Conservation (phyloP, 2,113 vertebrate genomes). For the Canis aureus region DNA sequence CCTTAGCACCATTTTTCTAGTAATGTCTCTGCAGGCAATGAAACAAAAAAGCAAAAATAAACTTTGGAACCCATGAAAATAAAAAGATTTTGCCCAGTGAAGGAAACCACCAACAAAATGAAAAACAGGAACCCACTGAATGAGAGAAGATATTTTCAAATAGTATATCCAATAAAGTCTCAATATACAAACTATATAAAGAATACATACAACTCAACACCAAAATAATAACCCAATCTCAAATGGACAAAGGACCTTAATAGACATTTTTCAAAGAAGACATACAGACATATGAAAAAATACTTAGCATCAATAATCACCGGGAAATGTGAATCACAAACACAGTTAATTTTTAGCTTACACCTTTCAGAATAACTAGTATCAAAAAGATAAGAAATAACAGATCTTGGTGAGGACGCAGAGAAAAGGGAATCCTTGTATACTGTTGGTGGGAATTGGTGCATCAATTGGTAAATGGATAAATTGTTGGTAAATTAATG, state of each 20-base stretch:
- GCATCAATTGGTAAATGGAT: background rate
- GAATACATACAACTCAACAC: background rate
- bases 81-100: background rate
- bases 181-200: background rate
- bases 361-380: background rate
- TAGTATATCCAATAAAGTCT: background rate
- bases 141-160: background rate
- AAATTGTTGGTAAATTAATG: background rate
- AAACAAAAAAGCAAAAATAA: background rate
- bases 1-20: background rate
- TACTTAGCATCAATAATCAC: background rate
- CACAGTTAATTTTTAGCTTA: background rate
- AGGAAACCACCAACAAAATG: background rate
- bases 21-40: background rate
- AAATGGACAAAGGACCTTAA: background rate
- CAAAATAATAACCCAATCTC: background rate
- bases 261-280: background rate
- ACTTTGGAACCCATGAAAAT: background rate
- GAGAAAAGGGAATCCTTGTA: background rate
- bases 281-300: background rate
- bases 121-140: background rate
- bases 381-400: background rate
- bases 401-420: background rate
- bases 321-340: background rate
- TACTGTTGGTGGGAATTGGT: background rate